Evolutionary conservation across 2,113 vertebrate species (phyloP), one percentile per base, ranked within the genome.

Genomic region (Microtus ochrogaster): DNA sequence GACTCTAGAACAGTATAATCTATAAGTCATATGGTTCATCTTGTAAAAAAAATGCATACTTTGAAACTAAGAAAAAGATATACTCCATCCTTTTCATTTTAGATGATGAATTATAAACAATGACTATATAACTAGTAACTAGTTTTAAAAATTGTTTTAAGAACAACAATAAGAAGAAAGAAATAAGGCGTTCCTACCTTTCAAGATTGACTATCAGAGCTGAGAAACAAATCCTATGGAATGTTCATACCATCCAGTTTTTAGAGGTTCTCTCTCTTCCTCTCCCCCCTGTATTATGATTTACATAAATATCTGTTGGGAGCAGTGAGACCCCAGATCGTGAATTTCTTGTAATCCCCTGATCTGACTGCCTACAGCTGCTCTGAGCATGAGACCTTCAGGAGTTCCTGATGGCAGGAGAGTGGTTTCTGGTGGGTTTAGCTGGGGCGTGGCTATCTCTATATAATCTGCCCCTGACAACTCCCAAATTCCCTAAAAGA

Each of bases 271-370:
- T 70, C 17, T 70, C 4, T 17, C 68, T 36, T 5, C 5, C 66
- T 33, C 33, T 4, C 26, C 92, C 26, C 28, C 68, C 86, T 92
- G n/a, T 47, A 77, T 70, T 83, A 30, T 91, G 87, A 97, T 79
- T 94, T 83, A 91, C 33, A 84, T 94, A 79, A 94, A 78, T 82
- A 89, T 68, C 73, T 77, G 9, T 49, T 49, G 47, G 47, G 7
- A 49, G 47, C 47, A 49, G 47, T 10, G 47, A 49, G 47, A 49
- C 7, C 47, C 47, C 47, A 49, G 47, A 49, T 49, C 47, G 1
- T 49, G 47, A 49, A 49, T 49, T 49, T 49, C 47, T 49, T 49
- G 47, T 49, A 49, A 49, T 10, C n/a, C 47, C 47, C 47, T 49
- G 47, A 49, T 49, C 47, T 49, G 47, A 49, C 8, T 10, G 47